phyloP scores from a whole-genome alignment of 2,888 invertebrate genomes.

The Lasioglossum zephyrum region DNA sequence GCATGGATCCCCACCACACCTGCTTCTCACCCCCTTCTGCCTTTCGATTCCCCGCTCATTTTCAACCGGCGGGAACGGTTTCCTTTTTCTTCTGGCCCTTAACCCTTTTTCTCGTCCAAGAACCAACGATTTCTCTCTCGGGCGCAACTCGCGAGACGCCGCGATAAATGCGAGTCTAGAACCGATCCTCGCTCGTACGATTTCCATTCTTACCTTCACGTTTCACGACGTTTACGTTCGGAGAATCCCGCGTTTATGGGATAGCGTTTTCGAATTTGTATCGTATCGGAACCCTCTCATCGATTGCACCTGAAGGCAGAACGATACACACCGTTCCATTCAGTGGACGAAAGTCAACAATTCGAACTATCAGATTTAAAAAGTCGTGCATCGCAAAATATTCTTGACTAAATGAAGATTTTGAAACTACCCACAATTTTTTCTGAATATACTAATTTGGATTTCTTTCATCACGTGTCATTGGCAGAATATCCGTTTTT shows the following conservation, averaged over 20 bases:
- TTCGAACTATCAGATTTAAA: no score
- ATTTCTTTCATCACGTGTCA: no score
- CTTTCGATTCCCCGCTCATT: constrained; percentile 59
- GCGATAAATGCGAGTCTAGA: constrained; percentile 44
- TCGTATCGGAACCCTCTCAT: background rate
- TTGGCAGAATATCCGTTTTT: no score
- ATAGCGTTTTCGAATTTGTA: background rate
- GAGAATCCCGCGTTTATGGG: background rate
- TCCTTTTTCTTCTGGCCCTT: constrained; percentile 54
- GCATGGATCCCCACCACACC: constrained; percentile 70
- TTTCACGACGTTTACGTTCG: background rate
- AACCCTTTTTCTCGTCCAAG: constrained; percentile 52
- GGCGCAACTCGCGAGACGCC: constrained; percentile 34
- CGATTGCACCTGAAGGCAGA: background rate
- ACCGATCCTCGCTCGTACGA: constrained; percentile 37
- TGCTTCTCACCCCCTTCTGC: constrained; percentile 71
- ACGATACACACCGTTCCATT: background rate
- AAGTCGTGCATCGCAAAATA: no score
- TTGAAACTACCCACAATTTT: no score
- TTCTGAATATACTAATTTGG: no score
- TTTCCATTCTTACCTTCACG: constrained; percentile 15
- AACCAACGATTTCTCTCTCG: constrained; percentile 48
- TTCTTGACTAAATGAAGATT: no score
- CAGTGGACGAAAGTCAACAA: no score
- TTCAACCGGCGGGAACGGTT: constrained; percentile 56